Evolutionary conservation across 2,113 vertebrate genomes (phyloP).

Genomic region (Syrmaticus mikado): DNA sequence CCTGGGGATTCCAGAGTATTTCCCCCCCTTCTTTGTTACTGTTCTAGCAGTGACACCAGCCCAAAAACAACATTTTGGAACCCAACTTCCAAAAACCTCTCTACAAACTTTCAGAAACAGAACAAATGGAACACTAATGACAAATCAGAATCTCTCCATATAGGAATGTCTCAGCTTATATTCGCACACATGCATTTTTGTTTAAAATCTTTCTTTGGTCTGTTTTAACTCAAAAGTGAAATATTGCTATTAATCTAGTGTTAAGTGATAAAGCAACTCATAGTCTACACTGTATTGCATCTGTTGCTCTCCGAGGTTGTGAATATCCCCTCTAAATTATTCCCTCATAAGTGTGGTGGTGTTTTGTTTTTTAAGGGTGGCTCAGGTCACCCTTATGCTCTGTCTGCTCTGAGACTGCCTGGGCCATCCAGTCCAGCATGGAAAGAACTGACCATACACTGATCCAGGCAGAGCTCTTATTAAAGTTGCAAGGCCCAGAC

Average conservation of each 20-base stretch:
- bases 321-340: background rate
- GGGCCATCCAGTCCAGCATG: background rate
- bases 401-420: background rate
- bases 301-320: background rate
- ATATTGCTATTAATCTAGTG: background rate
- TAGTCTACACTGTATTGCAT: background rate
- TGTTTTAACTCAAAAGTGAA: background rate
- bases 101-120: background rate
- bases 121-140: background rate
- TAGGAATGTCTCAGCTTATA: background rate
- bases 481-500: background rate
- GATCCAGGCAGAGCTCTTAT: background rate
- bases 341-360: background rate
- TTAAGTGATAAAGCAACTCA: background rate
- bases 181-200: background rate
- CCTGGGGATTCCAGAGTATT: background rate
- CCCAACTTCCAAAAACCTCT: background rate
- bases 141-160: background rate
- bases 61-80: background rate
- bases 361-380: background rate
- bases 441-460: background rate
- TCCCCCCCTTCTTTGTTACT: background rate
- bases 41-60: background rate
- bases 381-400: background rate
- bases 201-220: background rate